A percentile compares a stretch with the other conserved stretches of the same genome.
phyloP scores from a whole-genome alignment of 2,888 invertebrate species.

The Acanthoscelides obtectus region DNA sequence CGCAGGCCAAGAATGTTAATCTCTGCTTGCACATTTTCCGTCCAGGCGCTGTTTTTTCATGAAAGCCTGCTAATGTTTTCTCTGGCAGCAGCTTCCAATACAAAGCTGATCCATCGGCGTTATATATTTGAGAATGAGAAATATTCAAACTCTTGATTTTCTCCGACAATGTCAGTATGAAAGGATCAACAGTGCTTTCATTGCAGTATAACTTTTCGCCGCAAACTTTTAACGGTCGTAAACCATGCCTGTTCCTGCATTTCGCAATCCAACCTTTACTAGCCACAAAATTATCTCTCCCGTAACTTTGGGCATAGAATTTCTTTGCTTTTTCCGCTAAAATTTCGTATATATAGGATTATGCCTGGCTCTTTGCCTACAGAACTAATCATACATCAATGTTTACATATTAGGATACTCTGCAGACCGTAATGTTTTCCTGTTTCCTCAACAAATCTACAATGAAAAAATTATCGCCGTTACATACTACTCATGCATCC shows the following conservation, averaged over 20 bases:
- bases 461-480: too few species aligned
- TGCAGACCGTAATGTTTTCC: too few species aligned
- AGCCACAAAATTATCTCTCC: constrained; percentile 5
- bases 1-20: neutral
- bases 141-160: neutral
- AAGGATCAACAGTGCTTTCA: neutral
- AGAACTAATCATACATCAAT: too few species aligned
- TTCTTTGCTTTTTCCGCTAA: constrained; percentile 15
- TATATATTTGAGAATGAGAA: neutral
- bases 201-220: neutral
- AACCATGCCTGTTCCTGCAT: too few species aligned
- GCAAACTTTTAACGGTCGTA: neutral
- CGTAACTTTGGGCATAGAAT: constrained; percentile 9
- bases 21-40: too few species aligned
- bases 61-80: too few species aligned
- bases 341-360: constrained; percentile 6
- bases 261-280: too few species aligned
- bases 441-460: too few species aligned
- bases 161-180: neutral
- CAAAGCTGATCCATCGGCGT: neutral
- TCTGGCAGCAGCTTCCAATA: neutral
- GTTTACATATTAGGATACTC: too few species aligned
- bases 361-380: too few species aligned
- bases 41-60: too few species aligned
- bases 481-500: too few species aligned